phyloP scores from a whole-genome alignment of 1,140 invertebrate species.

The Magallana ariakensis region DNA sequence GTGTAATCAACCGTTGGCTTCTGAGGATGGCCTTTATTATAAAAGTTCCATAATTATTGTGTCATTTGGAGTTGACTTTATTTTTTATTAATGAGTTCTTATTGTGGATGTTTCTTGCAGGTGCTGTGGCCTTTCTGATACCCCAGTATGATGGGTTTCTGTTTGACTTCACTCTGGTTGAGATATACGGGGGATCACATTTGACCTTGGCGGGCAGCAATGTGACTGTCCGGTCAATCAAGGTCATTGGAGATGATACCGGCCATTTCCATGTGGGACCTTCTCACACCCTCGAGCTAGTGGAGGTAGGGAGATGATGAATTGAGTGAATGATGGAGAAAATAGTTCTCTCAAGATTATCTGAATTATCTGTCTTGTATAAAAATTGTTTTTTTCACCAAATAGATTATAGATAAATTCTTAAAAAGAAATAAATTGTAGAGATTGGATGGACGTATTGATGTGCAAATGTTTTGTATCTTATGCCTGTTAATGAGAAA shows the following conservation, averaged over 20 bases:
- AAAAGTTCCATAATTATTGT: too few species aligned
- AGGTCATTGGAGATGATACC: constrained; percentile 70
- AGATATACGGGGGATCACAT: constrained; percentile 71
- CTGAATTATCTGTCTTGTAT: too few species aligned
- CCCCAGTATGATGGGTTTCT: constrained; percentile 52
- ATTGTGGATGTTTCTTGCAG: constrained; percentile 48
- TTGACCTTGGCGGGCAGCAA: constrained; percentile 60
- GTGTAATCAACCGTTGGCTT: too few species aligned
- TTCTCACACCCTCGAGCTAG: constrained; percentile 64
- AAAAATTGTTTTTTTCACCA: too few species aligned
- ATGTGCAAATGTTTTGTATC: too few species aligned
- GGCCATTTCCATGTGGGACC: constrained; percentile 70
- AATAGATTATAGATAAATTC: too few species aligned
- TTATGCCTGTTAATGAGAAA: too few species aligned
- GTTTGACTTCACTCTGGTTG: constrained; percentile 68
- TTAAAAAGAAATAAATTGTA: too few species aligned
- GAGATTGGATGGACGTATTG: too few species aligned
- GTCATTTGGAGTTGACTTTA: too few species aligned
- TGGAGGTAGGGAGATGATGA: constrained; percentile 59
- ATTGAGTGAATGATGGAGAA: neutral
- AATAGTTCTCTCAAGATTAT: too few species aligned
- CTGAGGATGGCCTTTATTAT: too few species aligned
- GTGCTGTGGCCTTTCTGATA: constrained; percentile 66
- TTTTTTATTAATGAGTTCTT: neutral
- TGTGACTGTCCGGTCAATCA: constrained; percentile 59